A percentile compares a stretch with the other conserved stretches of the same genome.
Evolutionary conservation across 2,113 vertebrate genomes (phyloP).

Genomic region (Cavia aperea): DNA sequence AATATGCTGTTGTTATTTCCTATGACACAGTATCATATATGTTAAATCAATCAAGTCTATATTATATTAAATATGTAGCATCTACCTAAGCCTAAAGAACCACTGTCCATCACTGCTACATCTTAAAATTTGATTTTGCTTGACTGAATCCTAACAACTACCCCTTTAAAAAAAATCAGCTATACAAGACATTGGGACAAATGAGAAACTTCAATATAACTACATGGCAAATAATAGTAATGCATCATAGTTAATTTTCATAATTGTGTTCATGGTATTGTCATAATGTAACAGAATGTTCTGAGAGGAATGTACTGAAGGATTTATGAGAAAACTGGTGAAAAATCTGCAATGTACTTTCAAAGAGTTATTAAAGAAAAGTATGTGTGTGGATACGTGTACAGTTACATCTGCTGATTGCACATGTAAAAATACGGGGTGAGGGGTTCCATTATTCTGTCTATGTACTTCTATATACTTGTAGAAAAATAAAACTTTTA

Average conservation of each 20-base stretch:
- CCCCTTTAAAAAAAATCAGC: not conserved
- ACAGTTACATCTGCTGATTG: not conserved
- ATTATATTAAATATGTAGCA: not conserved
- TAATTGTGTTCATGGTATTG: not conserved
- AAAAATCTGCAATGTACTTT: not conserved
- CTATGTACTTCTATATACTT: not conserved
- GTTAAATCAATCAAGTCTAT: not conserved
- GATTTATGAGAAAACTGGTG: not conserved
- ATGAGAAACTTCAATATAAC: not conserved
- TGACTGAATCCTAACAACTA: not conserved
- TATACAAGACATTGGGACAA: not conserved
- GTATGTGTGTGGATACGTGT: not conserved
- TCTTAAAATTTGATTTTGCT: slow-evolving; percentile 11
- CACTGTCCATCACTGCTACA: not conserved
- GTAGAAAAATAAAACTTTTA: not conserved
- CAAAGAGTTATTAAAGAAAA: not conserved
- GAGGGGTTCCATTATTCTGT: not conserved
- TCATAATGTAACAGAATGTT: not conserved
- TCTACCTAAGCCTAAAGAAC: not conserved
- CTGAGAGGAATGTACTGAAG: not conserved
- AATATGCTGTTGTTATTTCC: not conserved
- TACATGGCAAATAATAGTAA: not conserved
- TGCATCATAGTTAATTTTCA: not conserved
- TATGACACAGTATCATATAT: not conserved
- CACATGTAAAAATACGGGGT: not conserved